Base-by-base conservation (phyloP, 2,888 invertebrate species). In the Eupeodes luniger region DNA sequence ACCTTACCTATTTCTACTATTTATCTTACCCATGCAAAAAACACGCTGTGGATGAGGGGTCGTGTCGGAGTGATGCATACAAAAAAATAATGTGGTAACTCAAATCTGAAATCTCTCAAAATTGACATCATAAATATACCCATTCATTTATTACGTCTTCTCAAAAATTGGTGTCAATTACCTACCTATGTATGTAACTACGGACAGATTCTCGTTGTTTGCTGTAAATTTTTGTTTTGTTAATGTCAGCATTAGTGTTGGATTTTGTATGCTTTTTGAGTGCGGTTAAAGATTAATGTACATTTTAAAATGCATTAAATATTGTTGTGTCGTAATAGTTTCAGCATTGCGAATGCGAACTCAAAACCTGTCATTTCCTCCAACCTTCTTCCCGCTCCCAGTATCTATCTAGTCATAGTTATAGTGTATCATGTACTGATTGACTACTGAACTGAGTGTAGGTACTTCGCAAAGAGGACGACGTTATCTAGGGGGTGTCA, bases 401-500 rank as follows among this genome's bases (percentile, higher is more conserved):
- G 47, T 64, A 1, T 0, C 9, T 9, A 40, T 27, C 5, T 40
- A 40, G 6, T 27, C 27, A 27, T 9, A 40, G 40, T 40, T 5
- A 5, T 9, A 40, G 40, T 40, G 40, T 40, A 40, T 9, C 40
- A 40, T 40, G 40, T 40, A 40, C 40, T 40, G 40, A 40, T 5
- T 40, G 9, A 5, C 40, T 40, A 12, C 14, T 59, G 34, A 4
- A 59, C 53, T 16, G 10, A 61, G n/a, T 27, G 27, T 27, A 27
- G 27, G 27, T 66, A 66, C 66, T 53, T 53, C 36, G 67, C 72
- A 75, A 69, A 69, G 74, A 74, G 62, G 66, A 81, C 40, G 5
- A 44, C 59, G 67, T 53, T 47, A 57, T 84, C 82, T 85, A 75
- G 85, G 80, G 85, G 89, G 89, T 81, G 89, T 85, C 82, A 77